A percentile compares a stretch with the other conserved stretches of the same genome.
phyloP scores from a whole-genome alignment of 2,888 invertebrate species.

The Gastracanthus pulcherrimus region DNA sequence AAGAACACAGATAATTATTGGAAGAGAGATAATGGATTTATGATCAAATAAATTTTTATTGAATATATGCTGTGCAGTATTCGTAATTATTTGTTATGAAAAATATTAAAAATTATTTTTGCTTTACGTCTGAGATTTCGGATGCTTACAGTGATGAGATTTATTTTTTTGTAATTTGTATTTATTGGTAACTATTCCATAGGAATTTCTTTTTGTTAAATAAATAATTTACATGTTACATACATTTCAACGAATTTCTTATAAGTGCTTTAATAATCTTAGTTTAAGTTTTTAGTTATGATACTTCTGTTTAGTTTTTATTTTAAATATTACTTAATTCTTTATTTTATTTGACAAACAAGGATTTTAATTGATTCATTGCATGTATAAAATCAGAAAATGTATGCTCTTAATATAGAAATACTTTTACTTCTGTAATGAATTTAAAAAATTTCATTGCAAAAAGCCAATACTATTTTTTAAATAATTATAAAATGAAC shows the following conservation, averaged over 20 bases:
- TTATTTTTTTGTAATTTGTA: conserved; percentile 45
- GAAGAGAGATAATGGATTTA: conserved; percentile 26
- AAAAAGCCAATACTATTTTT: conserved; percentile 10
- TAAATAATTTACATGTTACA: conserved; percentile 33
- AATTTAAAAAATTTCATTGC: neutral
- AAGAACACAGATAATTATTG: conserved; percentile 27
- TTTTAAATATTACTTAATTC: neutral
- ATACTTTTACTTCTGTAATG: conserved; percentile 8
- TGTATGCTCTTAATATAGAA: neutral
- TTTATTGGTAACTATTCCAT: conserved; percentile 30
- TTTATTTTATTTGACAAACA: neutral
- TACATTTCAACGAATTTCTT: conserved; percentile 26
- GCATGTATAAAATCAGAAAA: conserved; percentile 10
- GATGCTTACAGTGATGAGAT: conserved; percentile 23
- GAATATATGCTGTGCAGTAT: conserved; percentile 39
- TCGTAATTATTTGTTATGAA: conserved; percentile 33
- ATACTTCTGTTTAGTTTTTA: neutral
- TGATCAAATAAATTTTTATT: conserved; percentile 48
- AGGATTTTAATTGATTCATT: conserved; percentile 24
- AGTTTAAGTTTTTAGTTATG: conserved; percentile 10
- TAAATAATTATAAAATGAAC: neutral
- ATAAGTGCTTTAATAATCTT: conserved; percentile 10
- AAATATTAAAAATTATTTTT: conserved; percentile 13
- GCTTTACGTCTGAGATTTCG: neutral
- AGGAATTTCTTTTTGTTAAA: conserved; percentile 29